phyloP scores from a whole-genome alignment of 1,140 invertebrate species.

The Drosophila aff. region DNA sequence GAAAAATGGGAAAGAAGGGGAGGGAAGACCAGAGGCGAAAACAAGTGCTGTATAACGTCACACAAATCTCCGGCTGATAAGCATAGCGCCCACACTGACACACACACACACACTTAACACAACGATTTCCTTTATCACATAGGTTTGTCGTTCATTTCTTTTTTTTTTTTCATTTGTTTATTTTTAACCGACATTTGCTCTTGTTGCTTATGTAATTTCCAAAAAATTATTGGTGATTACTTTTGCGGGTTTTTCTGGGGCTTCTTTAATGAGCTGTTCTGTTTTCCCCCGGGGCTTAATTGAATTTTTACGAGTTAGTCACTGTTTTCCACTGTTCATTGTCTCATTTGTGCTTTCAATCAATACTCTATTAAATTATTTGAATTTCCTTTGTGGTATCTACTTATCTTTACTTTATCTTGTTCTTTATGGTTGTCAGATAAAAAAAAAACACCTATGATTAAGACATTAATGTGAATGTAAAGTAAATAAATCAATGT shows the following conservation, averaged over 20 bases:
- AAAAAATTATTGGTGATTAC: conserved; percentile 22
- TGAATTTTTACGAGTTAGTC: conserved; percentile 38
- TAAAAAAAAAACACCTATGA: no score
- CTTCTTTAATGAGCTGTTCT: conserved; percentile 28
- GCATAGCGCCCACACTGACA: not conserved
- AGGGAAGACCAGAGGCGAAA: conserved; percentile 7
- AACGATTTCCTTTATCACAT: conserved; percentile 41
- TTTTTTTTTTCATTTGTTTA: conserved; percentile 33
- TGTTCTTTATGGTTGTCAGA: not conserved
- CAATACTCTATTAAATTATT: conserved; percentile 47
- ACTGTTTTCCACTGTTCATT: conserved; percentile 33
- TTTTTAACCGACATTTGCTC: conserved; percentile 33
- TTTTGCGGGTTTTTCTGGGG: conserved; percentile 42
- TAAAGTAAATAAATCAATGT: not conserved
- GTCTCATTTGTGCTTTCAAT: conserved; percentile 25
- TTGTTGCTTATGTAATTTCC: conserved; percentile 52
- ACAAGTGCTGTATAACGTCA: conserved; percentile 33
- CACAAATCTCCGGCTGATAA: conserved; percentile 45
- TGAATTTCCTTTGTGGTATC: conserved; percentile 17
- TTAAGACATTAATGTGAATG: not conserved
- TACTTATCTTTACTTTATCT: not conserved
- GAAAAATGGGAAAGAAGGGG: not conserved
- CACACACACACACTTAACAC: conserved; percentile 37
- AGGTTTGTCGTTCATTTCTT: conserved; percentile 6
- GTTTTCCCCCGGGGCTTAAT: conserved; percentile 32